These are phyloP conservation scores for Perodicticus potto DNA, from an alignment of 2,797 vertebrate species.

Conservation along the genomic window DNA sequence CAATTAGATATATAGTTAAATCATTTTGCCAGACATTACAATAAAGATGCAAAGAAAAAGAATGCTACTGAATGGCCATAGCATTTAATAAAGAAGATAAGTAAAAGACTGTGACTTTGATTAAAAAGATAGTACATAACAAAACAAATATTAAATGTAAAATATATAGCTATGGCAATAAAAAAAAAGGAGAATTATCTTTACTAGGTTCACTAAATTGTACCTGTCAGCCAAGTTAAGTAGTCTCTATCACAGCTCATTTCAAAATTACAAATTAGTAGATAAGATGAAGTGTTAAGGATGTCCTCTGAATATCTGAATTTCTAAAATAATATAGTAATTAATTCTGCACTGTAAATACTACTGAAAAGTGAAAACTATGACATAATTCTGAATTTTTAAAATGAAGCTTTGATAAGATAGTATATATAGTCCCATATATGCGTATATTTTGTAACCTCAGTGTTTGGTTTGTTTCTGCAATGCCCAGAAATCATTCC, in stretches of 20 bases:
- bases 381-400: neutral
- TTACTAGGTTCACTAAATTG: neutral
- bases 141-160: neutral
- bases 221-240: neutral
- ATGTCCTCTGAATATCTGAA: neutral
- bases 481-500: constrained; percentile 28
- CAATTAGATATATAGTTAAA: neutral
- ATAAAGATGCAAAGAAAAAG: neutral
- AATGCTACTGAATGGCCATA: neutral
- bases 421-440: neutral
- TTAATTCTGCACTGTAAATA: neutral
- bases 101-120: neutral
- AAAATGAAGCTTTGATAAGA: constrained; percentile 33
- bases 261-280: neutral
- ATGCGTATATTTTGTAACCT: neutral
- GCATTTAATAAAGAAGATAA: neutral
- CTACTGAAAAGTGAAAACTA: neutral
- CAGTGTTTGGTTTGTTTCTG: neutral
- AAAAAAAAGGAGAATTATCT: neutral
- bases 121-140: neutral
- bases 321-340: constrained; percentile 35
- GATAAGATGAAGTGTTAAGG: neutral
- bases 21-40: neutral
- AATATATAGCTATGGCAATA: neutral
- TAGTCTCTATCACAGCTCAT: neutral